A percentile compares a stretch with the other conserved stretches of the same genome.
Conservation (phyloP, 2,113 vertebrate species). For the Dissostichus mawsoni region DNA sequence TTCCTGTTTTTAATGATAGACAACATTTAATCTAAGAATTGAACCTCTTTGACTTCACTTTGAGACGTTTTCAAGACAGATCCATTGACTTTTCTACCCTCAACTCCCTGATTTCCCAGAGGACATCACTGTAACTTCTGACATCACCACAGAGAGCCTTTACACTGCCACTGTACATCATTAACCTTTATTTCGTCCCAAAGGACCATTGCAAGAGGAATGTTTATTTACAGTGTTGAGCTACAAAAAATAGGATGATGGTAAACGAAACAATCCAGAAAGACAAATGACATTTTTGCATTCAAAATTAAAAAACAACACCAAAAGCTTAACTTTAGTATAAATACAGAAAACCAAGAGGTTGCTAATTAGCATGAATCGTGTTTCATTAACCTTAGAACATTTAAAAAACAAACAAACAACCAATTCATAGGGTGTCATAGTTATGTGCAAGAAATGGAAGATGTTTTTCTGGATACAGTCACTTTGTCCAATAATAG, state of each 20-base stretch:
- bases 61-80: not conserved
- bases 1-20: not conserved
- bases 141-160: constrained; percentile 23
- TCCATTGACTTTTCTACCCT: not conserved
- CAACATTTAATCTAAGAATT: not conserved
- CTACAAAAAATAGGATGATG: not conserved
- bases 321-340: no score
- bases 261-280: not conserved
- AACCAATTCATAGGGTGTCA: no score
- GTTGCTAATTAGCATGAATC: no score
- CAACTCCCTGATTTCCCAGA: constrained; percentile 20
- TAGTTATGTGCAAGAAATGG: no score
- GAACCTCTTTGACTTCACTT: not conserved
- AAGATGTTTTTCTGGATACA: no score
- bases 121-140: constrained; percentile 11
- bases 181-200: not conserved
- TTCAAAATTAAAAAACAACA: no score
- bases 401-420: no score
- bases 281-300: not conserved
- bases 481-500: no score
- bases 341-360: no score
- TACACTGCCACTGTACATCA: constrained; percentile 12
- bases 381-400: no score
- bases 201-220: not conserved
- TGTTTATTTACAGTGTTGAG: no score